Conservation (phyloP, 2,888 invertebrate species). For the Nephrotoma guestfalica region DNA sequence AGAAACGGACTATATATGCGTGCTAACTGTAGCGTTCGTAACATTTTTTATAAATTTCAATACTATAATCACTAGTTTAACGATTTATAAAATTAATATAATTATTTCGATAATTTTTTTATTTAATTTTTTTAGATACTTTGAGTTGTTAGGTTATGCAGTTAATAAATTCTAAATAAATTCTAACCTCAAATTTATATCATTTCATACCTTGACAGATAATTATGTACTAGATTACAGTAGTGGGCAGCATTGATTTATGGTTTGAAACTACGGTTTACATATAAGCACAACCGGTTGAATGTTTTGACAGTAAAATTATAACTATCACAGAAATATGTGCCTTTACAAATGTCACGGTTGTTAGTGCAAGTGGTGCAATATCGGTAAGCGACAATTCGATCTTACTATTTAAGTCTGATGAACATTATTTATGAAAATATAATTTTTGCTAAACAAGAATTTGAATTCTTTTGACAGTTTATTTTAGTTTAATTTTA, state of each 20-base stretch:
- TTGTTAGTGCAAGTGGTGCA: no score
- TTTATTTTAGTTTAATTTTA: no score
- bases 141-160: background rate
- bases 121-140: background rate
- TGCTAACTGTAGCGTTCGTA: background rate
- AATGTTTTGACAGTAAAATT: no score
- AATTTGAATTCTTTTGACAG: no score
- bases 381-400: no score
- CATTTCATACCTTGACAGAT: background rate
- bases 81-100: background rate
- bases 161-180: background rate
- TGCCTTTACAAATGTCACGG: no score
- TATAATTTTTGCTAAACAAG: no score
- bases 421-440: no score
- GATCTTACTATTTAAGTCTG: no score
- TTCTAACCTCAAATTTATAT: background rate
- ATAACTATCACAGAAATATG: no score
- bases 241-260: background rate
- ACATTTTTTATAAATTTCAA: background rate
- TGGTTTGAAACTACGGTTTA: no score
- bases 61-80: background rate
- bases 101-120: background rate
- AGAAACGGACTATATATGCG: background rate
- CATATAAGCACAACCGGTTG: no score
- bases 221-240: background rate